Evolutionary conservation across 1,140 invertebrate species (phyloP).

Genomic region (Platorchestia sp.): DNA sequence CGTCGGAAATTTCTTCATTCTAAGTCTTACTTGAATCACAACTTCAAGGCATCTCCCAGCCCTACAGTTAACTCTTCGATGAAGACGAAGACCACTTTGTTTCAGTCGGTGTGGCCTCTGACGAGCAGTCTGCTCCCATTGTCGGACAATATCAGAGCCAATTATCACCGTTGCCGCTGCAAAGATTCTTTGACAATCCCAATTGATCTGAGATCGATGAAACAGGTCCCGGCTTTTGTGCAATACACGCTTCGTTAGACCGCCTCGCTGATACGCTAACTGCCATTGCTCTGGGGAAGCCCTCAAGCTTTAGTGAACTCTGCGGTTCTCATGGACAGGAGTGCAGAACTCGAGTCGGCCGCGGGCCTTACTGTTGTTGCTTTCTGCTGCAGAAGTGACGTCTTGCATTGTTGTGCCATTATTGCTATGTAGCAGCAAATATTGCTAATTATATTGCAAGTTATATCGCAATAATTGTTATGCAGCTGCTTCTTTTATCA

Average conservation of each 20-base stretch:
- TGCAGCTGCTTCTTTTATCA: neutral
- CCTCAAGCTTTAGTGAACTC: neutral
- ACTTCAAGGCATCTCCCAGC: neutral
- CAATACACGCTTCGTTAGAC: slow-evolving; percentile 26
- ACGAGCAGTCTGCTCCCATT: slow-evolving; percentile 26
- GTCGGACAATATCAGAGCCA: slow-evolving; percentile 50
- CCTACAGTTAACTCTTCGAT: neutral
- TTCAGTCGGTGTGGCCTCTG: neutral
- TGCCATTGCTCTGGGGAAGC: neutral
- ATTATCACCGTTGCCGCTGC: slow-evolving; percentile 16
- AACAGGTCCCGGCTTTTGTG: slow-evolving; percentile 11
- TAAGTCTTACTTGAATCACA: neutral
- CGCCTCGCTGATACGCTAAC: slow-evolving; percentile 6
- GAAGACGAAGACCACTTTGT: neutral
- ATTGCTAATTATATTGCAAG: too few species aligned
- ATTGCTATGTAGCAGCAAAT: too few species aligned
- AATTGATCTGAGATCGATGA: slow-evolving; percentile 43
- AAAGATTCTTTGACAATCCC: slow-evolving; percentile 44
- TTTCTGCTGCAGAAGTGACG: neutral
- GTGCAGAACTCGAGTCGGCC: neutral
- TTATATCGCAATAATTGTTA: too few species aligned
- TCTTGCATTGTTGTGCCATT: too few species aligned
- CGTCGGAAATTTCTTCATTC: neutral
- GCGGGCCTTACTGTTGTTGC: neutral
- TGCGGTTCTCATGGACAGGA: neutral